These are phyloP conservation scores for Pungitius pungitius DNA, from an alignment of 2,113 vertebrate species.

Conservation along the genomic window DNA sequence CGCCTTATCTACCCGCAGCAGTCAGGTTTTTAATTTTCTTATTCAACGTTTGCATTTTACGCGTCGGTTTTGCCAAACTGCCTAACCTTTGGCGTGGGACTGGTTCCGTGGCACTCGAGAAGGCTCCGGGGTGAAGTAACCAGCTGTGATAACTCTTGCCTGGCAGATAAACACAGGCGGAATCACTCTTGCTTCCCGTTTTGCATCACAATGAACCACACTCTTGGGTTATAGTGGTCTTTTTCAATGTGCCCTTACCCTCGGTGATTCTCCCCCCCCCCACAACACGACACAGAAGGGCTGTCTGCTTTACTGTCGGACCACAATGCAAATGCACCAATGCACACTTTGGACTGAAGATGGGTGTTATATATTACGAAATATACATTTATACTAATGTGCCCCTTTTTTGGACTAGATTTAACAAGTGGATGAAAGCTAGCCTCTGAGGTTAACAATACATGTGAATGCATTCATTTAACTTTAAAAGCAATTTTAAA, in stretches of 20 bases:
- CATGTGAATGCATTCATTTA: conserved; percentile 45
- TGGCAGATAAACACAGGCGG: conserved; percentile 63
- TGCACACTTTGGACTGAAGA: conserved; percentile 6
- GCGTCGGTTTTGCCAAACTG: conserved; percentile 53
- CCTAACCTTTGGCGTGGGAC: conserved; percentile 56
- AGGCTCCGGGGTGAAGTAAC: conserved; percentile 66
- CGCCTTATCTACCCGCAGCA: conserved; percentile 47
- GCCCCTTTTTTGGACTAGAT: conserved; percentile 7
- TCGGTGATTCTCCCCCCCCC: conserved; percentile 16
- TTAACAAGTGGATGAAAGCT: conserved; percentile 43
- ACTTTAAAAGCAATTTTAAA: conserved; percentile 59
- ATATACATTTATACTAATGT: conserved; percentile 38
- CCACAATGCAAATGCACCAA: too few species aligned
- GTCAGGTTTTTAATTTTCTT: conserved; percentile 34
- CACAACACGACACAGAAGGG: conserved; percentile 29
- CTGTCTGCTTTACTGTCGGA: conserved; percentile 42
- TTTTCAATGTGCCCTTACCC: conserved; percentile 53
- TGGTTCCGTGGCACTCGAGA: conserved; percentile 53
- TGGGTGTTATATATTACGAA: conserved; percentile 38
- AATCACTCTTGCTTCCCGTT: conserved; percentile 56
- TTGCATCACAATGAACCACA: conserved; percentile 65
- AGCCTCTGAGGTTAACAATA: conserved; percentile 21
- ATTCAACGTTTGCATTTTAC: conserved; percentile 64
- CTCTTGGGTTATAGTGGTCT: conserved; percentile 59
- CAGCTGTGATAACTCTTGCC: conserved; percentile 65